Evolutionary conservation across 92 coral and sea anemone genomes (phyloP).

Genomic region (Hydrozoanthus gracilis): DNA sequence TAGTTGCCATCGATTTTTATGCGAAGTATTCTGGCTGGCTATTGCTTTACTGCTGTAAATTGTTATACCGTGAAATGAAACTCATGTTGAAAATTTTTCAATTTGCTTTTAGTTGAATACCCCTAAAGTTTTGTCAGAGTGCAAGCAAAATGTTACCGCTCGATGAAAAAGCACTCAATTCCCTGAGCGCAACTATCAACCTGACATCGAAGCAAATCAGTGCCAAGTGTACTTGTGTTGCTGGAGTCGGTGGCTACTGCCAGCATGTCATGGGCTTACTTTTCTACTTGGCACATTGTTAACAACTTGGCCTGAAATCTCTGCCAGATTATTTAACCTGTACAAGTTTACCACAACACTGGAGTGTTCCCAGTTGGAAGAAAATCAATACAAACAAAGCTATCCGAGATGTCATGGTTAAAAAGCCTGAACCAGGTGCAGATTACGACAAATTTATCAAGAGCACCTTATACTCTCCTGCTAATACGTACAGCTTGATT

Average conservation of each 20-base stretch:
- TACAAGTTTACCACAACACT: constrained; percentile 63
- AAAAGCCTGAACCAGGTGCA: constrained; percentile 65
- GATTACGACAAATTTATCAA: constrained; percentile 61
- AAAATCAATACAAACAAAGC: constrained; percentile 6
- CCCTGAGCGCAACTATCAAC: not conserved
- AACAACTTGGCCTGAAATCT: constrained; percentile 55
- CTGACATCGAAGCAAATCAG: not conserved
- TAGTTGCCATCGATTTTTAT: no score
- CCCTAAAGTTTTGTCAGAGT: not conserved
- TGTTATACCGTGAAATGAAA: no score
- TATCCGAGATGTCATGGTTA: constrained; percentile 55
- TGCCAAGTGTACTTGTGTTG: not conserved
- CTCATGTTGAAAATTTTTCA: no score
- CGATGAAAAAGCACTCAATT: not conserved
- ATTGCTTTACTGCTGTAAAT: no score
- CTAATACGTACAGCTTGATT: constrained; percentile 44
- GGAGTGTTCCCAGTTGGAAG: constrained; percentile 65
- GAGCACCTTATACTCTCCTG: constrained; percentile 57
- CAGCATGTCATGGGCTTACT: constrained; percentile 67
- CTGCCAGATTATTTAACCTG: constrained; percentile 72
- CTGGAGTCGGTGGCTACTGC: constrained; percentile 9
- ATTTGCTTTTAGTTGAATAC: no score
- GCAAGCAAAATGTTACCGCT: not conserved
- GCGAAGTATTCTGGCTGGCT: no score
- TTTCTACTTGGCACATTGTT: constrained; percentile 59